Evolutionary conservation across 1,140 invertebrate genomes (phyloP).

Genomic region (Nephila pilipes): DNA sequence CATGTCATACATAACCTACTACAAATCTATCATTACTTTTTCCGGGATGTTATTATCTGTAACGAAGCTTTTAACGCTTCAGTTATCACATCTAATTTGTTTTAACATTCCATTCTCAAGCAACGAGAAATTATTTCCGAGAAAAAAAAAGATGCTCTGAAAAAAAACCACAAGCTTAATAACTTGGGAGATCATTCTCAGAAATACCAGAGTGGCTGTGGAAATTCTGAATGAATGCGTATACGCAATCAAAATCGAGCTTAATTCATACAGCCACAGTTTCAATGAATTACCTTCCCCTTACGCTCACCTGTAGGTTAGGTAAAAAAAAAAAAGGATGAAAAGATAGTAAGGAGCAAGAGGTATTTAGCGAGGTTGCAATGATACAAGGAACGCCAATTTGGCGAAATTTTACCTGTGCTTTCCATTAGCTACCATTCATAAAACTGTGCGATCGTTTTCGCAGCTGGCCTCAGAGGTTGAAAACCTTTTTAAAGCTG

Average conservation of each 20-base stretch:
- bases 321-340: neutral
- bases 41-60: neutral
- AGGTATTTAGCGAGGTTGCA: constrained; percentile 22
- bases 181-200: neutral
- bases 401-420: neutral
- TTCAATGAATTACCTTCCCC: constrained; percentile 47
- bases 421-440: neutral
- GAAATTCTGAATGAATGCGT: constrained; percentile 7
- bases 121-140: constrained; percentile 7
- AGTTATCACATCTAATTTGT: neutral
- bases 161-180: constrained; percentile 26
- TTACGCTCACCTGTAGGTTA: neutral
- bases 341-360: neutral
- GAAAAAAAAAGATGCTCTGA: neutral
- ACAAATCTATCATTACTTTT: neutral
- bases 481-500: too few relatives aligned
- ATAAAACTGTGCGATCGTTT: neutral
- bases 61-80: constrained; percentile 9
- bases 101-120: neutral
- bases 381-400: neutral
- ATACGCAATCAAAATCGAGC: constrained; percentile 5
- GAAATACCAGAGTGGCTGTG: neutral
- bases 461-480: too few relatives aligned
- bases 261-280: constrained; percentile 19
- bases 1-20: neutral